A percentile compares a stretch with the other conserved stretches of the same genome.
Conservation (phyloP, 2,888 invertebrate species). For the Mythimna lalbum region DNA sequence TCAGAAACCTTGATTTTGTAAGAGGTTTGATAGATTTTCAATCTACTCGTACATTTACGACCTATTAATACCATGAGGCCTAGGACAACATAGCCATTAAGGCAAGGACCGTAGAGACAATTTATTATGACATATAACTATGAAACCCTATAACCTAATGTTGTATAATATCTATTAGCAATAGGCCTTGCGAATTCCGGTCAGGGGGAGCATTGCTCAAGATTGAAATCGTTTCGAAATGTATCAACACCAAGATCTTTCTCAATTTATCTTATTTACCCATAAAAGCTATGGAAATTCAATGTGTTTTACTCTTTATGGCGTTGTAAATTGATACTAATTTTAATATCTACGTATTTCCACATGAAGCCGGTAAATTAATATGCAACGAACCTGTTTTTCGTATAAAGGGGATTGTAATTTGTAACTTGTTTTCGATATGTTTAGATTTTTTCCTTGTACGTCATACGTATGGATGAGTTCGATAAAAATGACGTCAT, state of each 20-base stretch:
- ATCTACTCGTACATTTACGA: constrained; percentile 37
- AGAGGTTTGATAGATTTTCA: constrained; percentile 21
- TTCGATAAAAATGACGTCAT: constrained; percentile 44
- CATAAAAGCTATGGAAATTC: constrained; percentile 47
- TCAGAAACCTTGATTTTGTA: background rate
- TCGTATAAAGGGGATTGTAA: constrained; percentile 23
- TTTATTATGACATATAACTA: constrained; percentile 24
- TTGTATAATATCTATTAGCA: constrained; percentile 16
- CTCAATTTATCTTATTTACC: constrained; percentile 44
- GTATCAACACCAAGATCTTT: constrained; percentile 48
- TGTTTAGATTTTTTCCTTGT: constrained; percentile 26
- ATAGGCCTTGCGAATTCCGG: constrained; percentile 33
- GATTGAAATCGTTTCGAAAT: constrained; percentile 37
- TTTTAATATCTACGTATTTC: constrained; percentile 56
- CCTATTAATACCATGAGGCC: constrained; percentile 32
- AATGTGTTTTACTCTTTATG: constrained; percentile 43
- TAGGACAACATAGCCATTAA: constrained; percentile 9
- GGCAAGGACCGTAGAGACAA: background rate
- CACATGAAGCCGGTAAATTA: constrained; percentile 41
- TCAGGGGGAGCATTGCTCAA: constrained; percentile 48
- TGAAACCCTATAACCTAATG: constrained; percentile 10
- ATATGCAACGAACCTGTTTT: constrained; percentile 58
- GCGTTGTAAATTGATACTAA: constrained; percentile 53
- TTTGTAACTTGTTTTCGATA: constrained; percentile 49
- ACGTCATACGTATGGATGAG: constrained; percentile 31